Base-by-base conservation (phyloP, 2,113 vertebrate species). In the Hipposideros armiger region DNA sequence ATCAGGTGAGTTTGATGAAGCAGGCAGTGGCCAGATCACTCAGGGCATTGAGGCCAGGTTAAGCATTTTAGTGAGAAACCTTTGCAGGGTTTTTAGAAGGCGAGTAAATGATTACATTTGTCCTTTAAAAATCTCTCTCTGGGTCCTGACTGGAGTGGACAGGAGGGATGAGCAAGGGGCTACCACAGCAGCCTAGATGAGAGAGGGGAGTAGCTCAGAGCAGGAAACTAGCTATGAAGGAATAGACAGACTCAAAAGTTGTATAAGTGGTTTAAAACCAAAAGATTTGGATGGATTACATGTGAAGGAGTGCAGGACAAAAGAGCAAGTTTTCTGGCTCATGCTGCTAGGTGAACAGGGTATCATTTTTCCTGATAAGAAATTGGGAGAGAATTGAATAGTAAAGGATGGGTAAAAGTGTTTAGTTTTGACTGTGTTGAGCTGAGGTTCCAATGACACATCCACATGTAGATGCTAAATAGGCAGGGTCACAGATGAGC, bases 11-110 rank as follows among this genome's bases (percentile, higher is more conserved):
- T 36, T 16, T 72, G 42, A 9, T 45, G 22, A 54, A 72, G 62
- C 7, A 69, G 10, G 40, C 20, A 54, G 40, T 1, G 13, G 10
- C 14, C 52, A 58, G 26, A 30, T 16, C 24, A 60, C 2, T 19
- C 3, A n/a, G 0, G 11, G 36, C 24, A 32, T 0, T 30, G 42
- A 78, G 20, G 50, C 42, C 14, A 69, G 30, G 2, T 10, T 36
- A 28, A 24, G 3, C 11, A 42, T 94, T 78, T 78, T 58, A n/a
- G 69, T 36, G 16, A 32, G 16, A 83, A 94, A 60, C 1, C 32
- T 94, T 64, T 19, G 9, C 69, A 60, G 24, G 10, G 64, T 72
- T 92, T 94, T 85, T 66, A 77, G 16, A 85, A 91, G n/a, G 45
- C 81, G 26, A 47, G 32, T 24, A 4, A 74, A 42, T 54, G 11